Evolutionary conservation across 1,140 invertebrate species (phyloP).

Genomic region (Tetranychus cinnabarinus): DNA sequence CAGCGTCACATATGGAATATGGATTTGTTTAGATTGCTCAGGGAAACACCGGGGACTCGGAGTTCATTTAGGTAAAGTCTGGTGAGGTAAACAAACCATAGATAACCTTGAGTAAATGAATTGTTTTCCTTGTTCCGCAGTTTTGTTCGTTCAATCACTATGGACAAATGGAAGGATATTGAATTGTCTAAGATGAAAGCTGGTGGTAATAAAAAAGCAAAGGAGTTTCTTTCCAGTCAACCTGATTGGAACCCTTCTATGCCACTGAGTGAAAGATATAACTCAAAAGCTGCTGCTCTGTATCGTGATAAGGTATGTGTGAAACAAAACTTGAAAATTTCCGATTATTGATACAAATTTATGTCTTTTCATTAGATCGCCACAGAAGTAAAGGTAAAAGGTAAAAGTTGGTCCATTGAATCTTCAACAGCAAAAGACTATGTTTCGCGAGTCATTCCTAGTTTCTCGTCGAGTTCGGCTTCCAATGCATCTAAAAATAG

Average conservation of each 20-base stretch:
- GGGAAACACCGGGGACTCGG: constrained; percentile 88
- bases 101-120: no score
- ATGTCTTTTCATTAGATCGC: constrained; percentile 36
- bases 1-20: constrained; percentile 97
- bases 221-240: constrained; percentile 69
- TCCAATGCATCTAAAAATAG: constrained; percentile 1
- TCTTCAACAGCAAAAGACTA: constrained; percentile 39
- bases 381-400: no score
- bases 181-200: constrained; percentile 95
- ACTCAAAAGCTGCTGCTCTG: constrained; percentile 74
- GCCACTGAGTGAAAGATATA: constrained; percentile 70
- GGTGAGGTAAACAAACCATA: no score
- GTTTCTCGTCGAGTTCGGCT: constrained; percentile 13
- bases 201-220: constrained; percentile 93
- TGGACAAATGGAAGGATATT: constrained; percentile 96
- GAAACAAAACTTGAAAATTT: background rate
- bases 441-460: constrained; percentile 16
- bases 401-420: constrained; percentile 53
- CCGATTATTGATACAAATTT: background rate
- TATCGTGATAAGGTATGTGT: constrained; percentile 72
- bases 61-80: constrained; percentile 48
- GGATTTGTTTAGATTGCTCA: constrained; percentile 97
- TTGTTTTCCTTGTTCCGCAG: constrained; percentile 16
- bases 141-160: constrained; percentile 89
- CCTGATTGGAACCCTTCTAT: constrained; percentile 57